phyloP scores from a whole-genome alignment of 2,888 invertebrate genomes.

The Agrotis ipsilon region DNA sequence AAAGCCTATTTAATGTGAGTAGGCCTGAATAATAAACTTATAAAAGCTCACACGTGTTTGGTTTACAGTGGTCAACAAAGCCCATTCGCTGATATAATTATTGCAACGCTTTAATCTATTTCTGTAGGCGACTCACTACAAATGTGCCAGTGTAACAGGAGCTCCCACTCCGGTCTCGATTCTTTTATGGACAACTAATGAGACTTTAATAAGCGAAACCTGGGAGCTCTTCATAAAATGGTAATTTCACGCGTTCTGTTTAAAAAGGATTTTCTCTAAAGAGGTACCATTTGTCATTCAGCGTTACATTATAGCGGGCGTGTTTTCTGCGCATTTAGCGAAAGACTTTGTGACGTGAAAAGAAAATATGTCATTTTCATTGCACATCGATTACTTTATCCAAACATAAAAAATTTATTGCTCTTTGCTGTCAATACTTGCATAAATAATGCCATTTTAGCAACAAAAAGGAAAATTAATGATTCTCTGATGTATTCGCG shows the following conservation, averaged over 20 bases:
- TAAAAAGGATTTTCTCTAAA: conserved; percentile 79
- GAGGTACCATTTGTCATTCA: conserved; percentile 76
- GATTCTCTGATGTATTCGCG: conserved; percentile 9
- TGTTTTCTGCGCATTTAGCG: conserved; percentile 28
- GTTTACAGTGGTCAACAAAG: conserved; percentile 81
- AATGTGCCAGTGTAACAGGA: conserved; percentile 75
- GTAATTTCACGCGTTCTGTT: conserved; percentile 71
- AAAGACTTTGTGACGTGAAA: conserved; percentile 13
- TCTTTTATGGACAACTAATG: conserved; percentile 71
- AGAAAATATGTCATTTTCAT: conserved; percentile 24
- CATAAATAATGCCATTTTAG: conserved; percentile 16
- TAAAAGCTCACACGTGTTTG: conserved; percentile 77
- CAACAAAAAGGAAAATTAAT: conserved; percentile 14
- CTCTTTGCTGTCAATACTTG: conserved; percentile 28
- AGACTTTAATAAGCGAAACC: conserved; percentile 69
- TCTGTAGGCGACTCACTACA: conserved; percentile 82
- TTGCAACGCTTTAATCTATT: conserved; percentile 88
- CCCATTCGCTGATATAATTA: conserved; percentile 88
- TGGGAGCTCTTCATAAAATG: conserved; percentile 73
- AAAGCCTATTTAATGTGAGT: conserved; percentile 34
- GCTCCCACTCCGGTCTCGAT: conserved; percentile 64
- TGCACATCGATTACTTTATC: not conserved
- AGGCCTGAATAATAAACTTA: conserved; percentile 53
- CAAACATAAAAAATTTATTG: conserved; percentile 14
- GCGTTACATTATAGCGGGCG: conserved; percentile 64